Evolutionary conservation across 2,888 invertebrate genomes (phyloP), one percentile per base, ranked within the genome.

Genomic region (Zootermopsis nevadensis): DNA sequence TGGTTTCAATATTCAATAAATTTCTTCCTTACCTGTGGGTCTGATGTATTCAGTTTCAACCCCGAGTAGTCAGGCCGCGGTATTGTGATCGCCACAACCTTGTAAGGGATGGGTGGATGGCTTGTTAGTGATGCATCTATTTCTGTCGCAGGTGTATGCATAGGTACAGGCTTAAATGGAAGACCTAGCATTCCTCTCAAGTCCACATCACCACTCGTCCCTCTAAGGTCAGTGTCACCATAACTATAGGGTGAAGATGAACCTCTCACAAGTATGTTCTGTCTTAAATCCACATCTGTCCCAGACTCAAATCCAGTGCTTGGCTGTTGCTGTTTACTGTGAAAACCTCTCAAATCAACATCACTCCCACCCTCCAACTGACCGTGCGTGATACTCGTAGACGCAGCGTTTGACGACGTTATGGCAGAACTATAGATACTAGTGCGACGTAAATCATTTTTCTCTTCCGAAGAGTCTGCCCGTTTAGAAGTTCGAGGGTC

Each of bases 91-190:
- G 90, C 87, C 89, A 84, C 87, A 83, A 94, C 90, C 88, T 93
- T 93, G 91, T 94, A 97, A 0, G 90, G 86, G 81, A 97, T 93
- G 0, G 95, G 94, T 0, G 93, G 93, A 88, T 97, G 96, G 69
- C 95, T 94, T 81, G 93, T 93, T 74, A 95, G 92, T 60, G 95
- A 95, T 15, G 95, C 97, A 87, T 96, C 95, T 85, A 97, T 96
- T 91, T 97, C 97, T 0, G 94, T 95, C 38, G 96, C 96, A 0
- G 97, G 96, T 24, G 94, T 93, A 88, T 96, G 96, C 86, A 95
- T 93, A n/a, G 95, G 93, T 87, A 91, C 90, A 15, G 95, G 93
- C 88, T 96, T 95, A 87, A 96, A 96, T 0, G 96, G 95, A 83
- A 95, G 89, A 38, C 92, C 92, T 86, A 95, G 89, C 81, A 86